A percentile compares a stretch with the other conserved stretches of the same genome.
phyloP scores from a whole-genome alignment of 2,113 vertebrate genomes.

The Rhinolophus sinicus region DNA sequence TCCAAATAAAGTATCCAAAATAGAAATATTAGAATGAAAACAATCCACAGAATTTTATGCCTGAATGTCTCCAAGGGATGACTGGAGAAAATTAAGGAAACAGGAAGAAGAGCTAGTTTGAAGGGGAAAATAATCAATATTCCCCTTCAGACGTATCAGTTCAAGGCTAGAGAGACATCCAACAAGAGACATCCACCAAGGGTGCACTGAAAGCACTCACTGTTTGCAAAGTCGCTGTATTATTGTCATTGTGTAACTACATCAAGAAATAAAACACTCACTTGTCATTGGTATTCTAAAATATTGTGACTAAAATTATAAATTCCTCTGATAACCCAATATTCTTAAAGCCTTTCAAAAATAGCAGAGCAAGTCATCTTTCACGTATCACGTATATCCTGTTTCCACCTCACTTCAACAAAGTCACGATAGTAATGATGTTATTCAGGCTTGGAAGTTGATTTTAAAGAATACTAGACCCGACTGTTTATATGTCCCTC shows the following conservation, averaged over 20 bases:
- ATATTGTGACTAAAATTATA: slow-evolving; percentile 65
- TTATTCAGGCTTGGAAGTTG: not conserved
- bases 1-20: not conserved
- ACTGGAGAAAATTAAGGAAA: not conserved
- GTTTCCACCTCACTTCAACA: not conserved
- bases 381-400: not conserved
- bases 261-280: slow-evolving; percentile 63
- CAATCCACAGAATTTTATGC: not conserved
- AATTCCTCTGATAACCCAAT: not conserved
- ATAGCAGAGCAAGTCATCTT: not conserved
- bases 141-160: not conserved
- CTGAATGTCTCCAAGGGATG: not conserved
- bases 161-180: not conserved
- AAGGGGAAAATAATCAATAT: not conserved
- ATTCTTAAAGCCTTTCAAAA: slow-evolving; percentile 27
- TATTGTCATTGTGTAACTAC: not conserved
- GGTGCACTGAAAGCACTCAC: not conserved
- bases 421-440: not conserved
- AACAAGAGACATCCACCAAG: not conserved
- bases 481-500: not conserved
- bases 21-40: not conserved
- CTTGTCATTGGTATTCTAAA: slow-evolving; percentile 38
- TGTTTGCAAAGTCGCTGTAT: slow-evolving; percentile 53
- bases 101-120: not conserved
- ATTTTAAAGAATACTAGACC: not conserved